phyloP scores from a whole-genome alignment of 2,113 vertebrate genomes.

The Calyptomena viridis region DNA sequence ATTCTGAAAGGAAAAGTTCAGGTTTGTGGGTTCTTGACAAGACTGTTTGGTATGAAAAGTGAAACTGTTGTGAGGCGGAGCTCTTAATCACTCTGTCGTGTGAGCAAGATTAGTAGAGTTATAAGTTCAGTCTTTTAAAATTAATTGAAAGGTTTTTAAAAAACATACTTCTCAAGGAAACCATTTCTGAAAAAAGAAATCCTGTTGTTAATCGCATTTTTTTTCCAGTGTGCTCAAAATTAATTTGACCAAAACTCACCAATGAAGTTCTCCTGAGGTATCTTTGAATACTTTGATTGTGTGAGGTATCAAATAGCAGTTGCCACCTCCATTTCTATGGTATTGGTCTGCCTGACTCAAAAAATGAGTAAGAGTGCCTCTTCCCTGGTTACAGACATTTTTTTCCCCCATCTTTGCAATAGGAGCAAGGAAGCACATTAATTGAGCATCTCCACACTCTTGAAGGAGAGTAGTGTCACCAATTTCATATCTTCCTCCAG shows the following conservation, averaged over 20 bases:
- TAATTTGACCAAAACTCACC: neutral
- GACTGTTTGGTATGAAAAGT: neutral
- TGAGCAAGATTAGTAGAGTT: neutral
- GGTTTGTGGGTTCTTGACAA: neutral
- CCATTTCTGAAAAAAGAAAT: neutral
- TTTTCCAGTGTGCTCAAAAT: neutral
- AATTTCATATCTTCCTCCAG: neutral
- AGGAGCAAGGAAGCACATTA: neutral
- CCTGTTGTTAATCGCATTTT: neutral
- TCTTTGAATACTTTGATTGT: neutral
- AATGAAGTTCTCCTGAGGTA: neutral
- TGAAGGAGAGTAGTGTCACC: neutral
- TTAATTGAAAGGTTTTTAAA: neutral
- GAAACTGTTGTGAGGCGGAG: neutral
- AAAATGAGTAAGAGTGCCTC: neutral
- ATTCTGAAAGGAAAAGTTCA: neutral
- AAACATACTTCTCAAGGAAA: neutral
- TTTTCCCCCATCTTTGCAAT: neutral
- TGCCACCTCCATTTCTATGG: neutral
- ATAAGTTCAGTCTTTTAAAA: neutral
- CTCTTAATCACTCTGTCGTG: neutral
- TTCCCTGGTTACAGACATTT: neutral
- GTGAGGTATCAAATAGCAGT: neutral
- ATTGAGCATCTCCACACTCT: accelerated
- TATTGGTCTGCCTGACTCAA: neutral